Evolutionary conservation across 2,113 vertebrate genomes (phyloP).

Genomic region (Laticauda colubrina): DNA sequence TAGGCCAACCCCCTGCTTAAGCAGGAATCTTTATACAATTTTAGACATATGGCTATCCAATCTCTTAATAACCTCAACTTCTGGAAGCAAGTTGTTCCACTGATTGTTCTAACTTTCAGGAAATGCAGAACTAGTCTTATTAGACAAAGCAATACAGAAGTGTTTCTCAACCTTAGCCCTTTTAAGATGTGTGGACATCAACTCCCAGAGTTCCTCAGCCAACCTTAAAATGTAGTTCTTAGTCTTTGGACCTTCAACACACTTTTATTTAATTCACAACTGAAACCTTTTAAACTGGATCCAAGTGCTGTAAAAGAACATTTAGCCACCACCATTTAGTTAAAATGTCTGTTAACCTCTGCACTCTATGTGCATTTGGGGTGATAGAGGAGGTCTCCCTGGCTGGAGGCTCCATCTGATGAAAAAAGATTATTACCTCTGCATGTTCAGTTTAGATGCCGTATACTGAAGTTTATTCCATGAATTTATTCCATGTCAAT

Average conservation of each 20-base stretch:
- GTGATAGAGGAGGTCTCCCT: not conserved
- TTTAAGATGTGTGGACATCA: not conserved
- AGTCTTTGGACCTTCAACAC: not conserved
- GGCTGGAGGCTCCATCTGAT: not conserved
- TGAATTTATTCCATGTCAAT: not conserved
- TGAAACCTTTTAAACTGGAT: not conserved
- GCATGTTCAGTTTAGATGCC: not conserved
- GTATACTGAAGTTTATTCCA: not conserved
- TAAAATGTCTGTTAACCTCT: not conserved
- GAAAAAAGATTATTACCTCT: not conserved
- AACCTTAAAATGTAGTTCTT: not conserved
- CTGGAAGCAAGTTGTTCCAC: too few species aligned
- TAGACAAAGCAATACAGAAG: not conserved
- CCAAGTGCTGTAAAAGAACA: not conserved
- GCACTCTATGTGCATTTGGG: not conserved
- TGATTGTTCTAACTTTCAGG: not conserved
- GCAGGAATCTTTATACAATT: not conserved
- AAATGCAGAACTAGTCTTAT: not conserved
- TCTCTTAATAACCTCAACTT: not conserved
- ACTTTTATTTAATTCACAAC: not conserved
- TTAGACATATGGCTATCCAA: not conserved
- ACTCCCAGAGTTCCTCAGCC: not conserved
- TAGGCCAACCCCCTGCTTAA: too few species aligned
- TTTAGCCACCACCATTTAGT: not conserved
- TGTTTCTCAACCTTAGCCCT: not conserved